phyloP scores from a whole-genome alignment of 2,888 invertebrate genomes.

The Griposia aprilina region DNA sequence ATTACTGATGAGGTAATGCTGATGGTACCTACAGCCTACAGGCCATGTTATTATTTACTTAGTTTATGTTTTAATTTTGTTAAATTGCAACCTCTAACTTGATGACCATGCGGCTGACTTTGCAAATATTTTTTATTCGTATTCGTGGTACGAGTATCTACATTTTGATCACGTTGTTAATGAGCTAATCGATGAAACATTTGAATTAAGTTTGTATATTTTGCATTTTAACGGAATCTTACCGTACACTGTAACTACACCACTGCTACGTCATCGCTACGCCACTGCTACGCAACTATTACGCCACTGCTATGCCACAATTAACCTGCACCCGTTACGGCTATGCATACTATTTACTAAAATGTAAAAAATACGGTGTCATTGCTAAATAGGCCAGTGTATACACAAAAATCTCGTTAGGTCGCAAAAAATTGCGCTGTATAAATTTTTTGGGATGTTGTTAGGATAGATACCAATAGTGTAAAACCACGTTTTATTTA shows the following conservation, averaged over 20 bases:
- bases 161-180: slow-evolving; percentile 21
- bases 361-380: background rate
- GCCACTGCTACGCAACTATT: background rate
- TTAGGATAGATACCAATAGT: background rate
- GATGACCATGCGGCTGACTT: slow-evolving; percentile 11
- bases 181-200: slow-evolving; percentile 35
- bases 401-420: too few species aligned
- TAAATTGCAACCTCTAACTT: slow-evolving; percentile 39
- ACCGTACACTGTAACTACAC: background rate
- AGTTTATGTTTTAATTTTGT: slow-evolving; percentile 54
- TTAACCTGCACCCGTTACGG: background rate
- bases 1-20: slow-evolving; percentile 35
- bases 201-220: slow-evolving; percentile 35
- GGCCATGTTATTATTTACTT: slow-evolving; percentile 50
- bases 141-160: background rate
- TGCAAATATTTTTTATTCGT: slow-evolving; percentile 22
- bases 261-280: background rate
- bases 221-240: slow-evolving; percentile 8
- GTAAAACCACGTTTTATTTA: background rate
- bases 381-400: background rate
- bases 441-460: too few species aligned
- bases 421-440: too few species aligned
- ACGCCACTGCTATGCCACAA: background rate
- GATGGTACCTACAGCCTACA: slow-evolving; percentile 10
- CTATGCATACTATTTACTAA: background rate